Evolutionary conservation across 2,113 vertebrate genomes (phyloP).

Genomic region (Gavialis gangeticus): DNA sequence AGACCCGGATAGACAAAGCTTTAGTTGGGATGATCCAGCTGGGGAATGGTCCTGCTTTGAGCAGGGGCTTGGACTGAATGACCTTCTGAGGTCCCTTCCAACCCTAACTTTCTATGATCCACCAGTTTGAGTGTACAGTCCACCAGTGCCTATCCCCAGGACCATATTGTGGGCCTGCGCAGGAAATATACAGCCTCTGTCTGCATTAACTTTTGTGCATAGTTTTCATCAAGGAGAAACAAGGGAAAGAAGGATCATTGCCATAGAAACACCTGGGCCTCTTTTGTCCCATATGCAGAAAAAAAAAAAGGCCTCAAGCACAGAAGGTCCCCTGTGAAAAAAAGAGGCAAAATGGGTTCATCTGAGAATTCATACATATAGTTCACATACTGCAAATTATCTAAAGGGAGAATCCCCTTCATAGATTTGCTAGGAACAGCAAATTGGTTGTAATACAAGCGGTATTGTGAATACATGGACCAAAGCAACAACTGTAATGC

Average conservation of each 20-base stretch:
- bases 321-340: not conserved
- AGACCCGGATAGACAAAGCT: too few relatives aligned
- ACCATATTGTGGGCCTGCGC: not conserved
- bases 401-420: not conserved
- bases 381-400: not conserved
- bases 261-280: not conserved
- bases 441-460: not conserved
- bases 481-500: not conserved
- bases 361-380: too few relatives aligned
- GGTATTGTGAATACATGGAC: not conserved
- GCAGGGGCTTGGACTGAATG: too few relatives aligned
- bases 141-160: not conserved
- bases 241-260: too few relatives aligned
- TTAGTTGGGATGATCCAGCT: too few relatives aligned
- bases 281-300: not conserved
- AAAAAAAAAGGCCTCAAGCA: not conserved
- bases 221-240: too few relatives aligned
- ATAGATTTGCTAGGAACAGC: not conserved
- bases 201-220: not conserved
- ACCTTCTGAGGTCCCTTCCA: too few relatives aligned
- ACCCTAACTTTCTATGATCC: too few relatives aligned
- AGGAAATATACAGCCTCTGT: not conserved
- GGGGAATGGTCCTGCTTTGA: too few relatives aligned
- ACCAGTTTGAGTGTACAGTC: not conserved
- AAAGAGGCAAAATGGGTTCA: not conserved